Base-by-base conservation (phyloP, 1,140 invertebrate species). In the Diorhabda elongata region DNA sequence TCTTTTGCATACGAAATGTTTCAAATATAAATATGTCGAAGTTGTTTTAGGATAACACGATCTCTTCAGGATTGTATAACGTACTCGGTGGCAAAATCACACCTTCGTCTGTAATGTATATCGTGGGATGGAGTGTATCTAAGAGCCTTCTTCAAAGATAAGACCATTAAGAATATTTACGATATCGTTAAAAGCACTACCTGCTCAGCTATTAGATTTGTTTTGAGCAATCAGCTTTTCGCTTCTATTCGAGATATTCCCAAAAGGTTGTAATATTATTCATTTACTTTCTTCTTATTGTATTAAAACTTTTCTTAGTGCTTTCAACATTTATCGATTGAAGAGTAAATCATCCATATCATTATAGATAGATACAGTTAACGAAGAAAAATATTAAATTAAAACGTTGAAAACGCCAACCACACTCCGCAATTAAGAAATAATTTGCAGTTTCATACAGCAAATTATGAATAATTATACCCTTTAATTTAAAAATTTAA, bases 121-220 rank as follows among this genome's bases (percentile, higher is more conserved):
- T 52, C 47, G 47, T 52, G 47, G 47, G 47, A 52, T 52, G 47
- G 47, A 6, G 47, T 52, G 47, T 52, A 52, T 52, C 47, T 52
- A 52, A 52, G 47, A 52, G 47, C 4, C 47, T 52, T 52, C 47
- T 52, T 52, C 47, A 52, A 52, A 52, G 47, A 52, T 52, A 52
- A 52, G 47, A 52, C 47, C n/a, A 52, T 52, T 52, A 52, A 52
- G 47, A 52, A 52, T 52, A 52, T 52, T 52, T 52, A 52, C 47
- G 47, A 52, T 52, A 52, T 3, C 47, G 47, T 52, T 52, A 52
- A 52, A 52, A 52, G 47, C 47, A 52, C 47, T 52, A 52, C 47
- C 47, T 52, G 47, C 47, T 52, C 47, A 52, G 47, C 47, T 52
- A 52, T 52, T 52, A 52, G 47, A 52, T 52, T 52, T 52, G 47